Conservation (phyloP, 2,888 invertebrate genomes). For the Tiliacea citrago region DNA sequence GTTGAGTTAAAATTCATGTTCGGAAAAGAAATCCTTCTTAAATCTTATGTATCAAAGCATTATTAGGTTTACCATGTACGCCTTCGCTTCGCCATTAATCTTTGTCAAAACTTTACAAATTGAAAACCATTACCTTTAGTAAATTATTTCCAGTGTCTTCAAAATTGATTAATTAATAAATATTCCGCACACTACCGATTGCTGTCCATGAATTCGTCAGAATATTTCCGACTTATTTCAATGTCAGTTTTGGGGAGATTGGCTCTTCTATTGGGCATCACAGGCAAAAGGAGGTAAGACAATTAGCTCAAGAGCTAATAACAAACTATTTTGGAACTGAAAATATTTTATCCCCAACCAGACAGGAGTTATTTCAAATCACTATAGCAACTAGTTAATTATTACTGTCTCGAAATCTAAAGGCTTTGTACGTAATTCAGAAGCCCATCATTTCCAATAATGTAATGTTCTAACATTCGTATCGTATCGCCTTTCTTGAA, state of each 20-base stretch:
- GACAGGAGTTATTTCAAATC: neutral
- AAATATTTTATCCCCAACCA: neutral
- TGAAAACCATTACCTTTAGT: conserved; percentile 70
- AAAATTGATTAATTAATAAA: conserved; percentile 50
- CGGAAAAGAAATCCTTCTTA: conserved; percentile 4
- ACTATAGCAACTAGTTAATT: conserved; percentile 8
- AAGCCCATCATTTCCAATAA: conserved; percentile 64
- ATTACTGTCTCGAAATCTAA: conserved; percentile 5
- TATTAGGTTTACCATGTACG: conserved; percentile 61
- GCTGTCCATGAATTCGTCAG: conserved; percentile 7
- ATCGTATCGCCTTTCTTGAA: conserved; percentile 65
- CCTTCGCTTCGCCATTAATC: conserved; percentile 68
- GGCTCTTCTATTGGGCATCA: neutral
- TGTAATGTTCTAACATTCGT: conserved; percentile 64
- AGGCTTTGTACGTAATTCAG: conserved; percentile 58
- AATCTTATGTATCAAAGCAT: conserved; percentile 8
- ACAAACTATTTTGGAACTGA: neutral
- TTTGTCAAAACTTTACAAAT: conserved; percentile 74
- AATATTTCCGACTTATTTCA: conserved; percentile 1
- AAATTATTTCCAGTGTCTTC: conserved; percentile 53
- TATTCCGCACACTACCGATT: conserved; percentile 14
- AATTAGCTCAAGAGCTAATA: neutral
- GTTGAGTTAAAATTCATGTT: no score
- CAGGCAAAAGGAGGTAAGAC: neutral
- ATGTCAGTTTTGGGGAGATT: neutral